Percentiles rank a stretch among this genome's conserved stretches.
phyloP scores from a whole-genome alignment of 2,797 vertebrate genomes.

The Tarsius wallacei region DNA sequence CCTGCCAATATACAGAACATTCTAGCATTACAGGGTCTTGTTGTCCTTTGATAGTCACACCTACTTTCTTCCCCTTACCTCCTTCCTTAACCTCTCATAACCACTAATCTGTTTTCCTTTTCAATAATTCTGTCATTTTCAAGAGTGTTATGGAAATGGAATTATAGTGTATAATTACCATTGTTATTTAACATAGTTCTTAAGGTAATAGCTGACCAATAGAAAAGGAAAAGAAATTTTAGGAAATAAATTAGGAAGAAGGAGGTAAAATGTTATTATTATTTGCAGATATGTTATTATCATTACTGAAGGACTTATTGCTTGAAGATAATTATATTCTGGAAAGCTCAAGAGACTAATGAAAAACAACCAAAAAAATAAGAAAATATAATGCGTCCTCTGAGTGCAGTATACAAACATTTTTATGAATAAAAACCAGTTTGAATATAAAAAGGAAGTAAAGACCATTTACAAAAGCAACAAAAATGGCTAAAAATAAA shows the following conservation, averaged over 20 bases:
- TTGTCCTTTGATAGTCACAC: not conserved
- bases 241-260: not conserved
- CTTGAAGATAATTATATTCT: not conserved
- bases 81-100: not conserved
- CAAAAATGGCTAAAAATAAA: constrained; percentile 31
- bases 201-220: constrained; percentile 21
- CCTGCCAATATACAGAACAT: not conserved
- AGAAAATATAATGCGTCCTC: not conserved
- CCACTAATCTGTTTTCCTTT: not conserved
- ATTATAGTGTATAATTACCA: not conserved
- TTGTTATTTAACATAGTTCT: not conserved
- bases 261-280: not conserved
- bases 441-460: not conserved
- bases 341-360: constrained; percentile 12
- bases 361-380: not conserved
- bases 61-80: not conserved
- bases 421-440: not conserved
- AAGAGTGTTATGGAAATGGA: not conserved
- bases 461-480: not conserved
- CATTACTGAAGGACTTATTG: not conserved
- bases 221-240: not conserved
- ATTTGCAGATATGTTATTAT: not conserved
- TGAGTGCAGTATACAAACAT: not conserved
- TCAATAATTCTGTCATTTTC: not conserved
- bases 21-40: not conserved